Evolutionary conservation across 2,113 vertebrate species (phyloP).

Genomic region (Myodes glareolus): DNA sequence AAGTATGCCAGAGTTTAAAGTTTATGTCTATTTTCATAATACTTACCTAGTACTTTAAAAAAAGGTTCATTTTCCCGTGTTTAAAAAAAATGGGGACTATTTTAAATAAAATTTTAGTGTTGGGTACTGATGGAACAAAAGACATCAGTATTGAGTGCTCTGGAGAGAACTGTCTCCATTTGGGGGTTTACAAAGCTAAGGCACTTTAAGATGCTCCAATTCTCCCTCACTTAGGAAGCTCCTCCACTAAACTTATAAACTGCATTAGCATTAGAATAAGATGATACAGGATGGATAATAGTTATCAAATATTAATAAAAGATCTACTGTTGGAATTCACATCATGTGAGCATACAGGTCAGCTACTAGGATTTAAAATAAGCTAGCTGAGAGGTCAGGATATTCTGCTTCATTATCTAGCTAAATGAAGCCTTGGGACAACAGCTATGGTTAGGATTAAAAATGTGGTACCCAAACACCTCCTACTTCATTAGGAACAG

Average conservation of each 20-base stretch:
- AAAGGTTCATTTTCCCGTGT: not conserved
- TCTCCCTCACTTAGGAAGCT: not conserved
- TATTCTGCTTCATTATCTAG: conserved; percentile 47
- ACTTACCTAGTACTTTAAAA: not conserved
- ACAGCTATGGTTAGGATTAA: not conserved
- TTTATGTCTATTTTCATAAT: not conserved
- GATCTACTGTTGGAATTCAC: conserved; percentile 2
- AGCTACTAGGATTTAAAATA: conserved; percentile 34
- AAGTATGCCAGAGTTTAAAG: not conserved
- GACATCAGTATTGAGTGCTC: not conserved
- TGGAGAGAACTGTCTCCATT: not conserved
- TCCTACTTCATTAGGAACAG: conserved; percentile 56
- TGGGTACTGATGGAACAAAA: not conserved
- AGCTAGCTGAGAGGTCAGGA: not conserved
- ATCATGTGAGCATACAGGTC: conserved; percentile 38
- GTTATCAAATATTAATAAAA: conserved; percentile 36
- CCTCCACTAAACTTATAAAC: not conserved
- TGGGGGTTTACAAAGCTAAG: not conserved
- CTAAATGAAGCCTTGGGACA: not conserved
- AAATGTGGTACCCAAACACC: not conserved
- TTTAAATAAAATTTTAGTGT: not conserved
- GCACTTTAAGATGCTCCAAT: not conserved
- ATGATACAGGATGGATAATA: conserved; percentile 32
- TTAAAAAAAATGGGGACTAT: not conserved
- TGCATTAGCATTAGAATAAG: not conserved